A percentile compares a stretch with the other conserved stretches of the same genome.
Evolutionary conservation across 1,140 invertebrate genomes (phyloP).

Genomic region (Anastrepha obliqua): DNA sequence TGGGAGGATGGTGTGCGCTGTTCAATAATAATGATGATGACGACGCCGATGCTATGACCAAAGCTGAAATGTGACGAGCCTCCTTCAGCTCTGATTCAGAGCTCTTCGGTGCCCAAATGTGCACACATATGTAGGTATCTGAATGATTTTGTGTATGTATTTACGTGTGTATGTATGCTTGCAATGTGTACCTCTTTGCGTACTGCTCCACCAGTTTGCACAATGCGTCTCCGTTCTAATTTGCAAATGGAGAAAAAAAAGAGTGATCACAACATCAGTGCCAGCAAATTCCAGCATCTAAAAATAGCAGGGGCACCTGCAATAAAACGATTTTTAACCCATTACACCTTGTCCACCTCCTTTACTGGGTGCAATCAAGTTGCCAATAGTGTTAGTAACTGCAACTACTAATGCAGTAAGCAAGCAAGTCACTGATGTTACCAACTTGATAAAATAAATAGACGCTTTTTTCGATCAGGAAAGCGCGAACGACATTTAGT

Average conservation of each 20-base stretch:
- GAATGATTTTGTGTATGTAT: neutral
- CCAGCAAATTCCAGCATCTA: constrained; percentile 4
- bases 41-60: neutral
- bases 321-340: neutral
- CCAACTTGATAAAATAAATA: too few relatives aligned
- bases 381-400: neutral
- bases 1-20: neutral
- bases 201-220: neutral
- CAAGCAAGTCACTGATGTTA: too few relatives aligned
- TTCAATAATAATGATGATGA: neutral
- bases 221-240: constrained; percentile 14
- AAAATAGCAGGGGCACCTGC: constrained; percentile 24
- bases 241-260: neutral
- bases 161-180: neutral
- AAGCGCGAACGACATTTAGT: too few relatives aligned
- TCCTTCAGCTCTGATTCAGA: constrained; percentile 30
- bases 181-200: neutral
- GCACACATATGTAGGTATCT: neutral
- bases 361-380: neutral
- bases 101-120: neutral
- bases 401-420: too few relatives aligned
- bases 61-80: constrained; percentile 41
- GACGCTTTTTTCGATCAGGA: too few relatives aligned
- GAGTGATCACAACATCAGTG: neutral
- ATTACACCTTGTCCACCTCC: neutral